Conservation (phyloP, 1,140 invertebrate genomes). For the Saccostrea cuccullata region DNA sequence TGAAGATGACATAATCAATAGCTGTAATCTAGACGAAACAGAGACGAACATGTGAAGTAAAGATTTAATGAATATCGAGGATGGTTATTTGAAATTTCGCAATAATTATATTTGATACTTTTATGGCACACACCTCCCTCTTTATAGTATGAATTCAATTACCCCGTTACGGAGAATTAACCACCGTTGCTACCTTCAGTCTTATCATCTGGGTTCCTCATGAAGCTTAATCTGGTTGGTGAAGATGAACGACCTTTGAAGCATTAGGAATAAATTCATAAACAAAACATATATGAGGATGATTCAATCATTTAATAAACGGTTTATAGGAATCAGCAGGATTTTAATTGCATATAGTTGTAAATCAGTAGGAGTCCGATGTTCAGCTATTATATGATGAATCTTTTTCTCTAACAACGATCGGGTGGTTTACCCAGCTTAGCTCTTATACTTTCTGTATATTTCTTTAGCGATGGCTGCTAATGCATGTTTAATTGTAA, state of each 20-base stretch:
- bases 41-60: background rate
- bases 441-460: background rate
- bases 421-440: background rate
- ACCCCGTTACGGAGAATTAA: background rate
- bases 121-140: background rate
- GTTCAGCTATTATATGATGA: constrained; percentile 9
- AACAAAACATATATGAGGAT: background rate
- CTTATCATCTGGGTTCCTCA: background rate
- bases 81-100: background rate
- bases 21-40: background rate
- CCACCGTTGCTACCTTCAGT: background rate
- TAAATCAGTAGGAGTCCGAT: background rate
- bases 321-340: background rate
- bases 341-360: constrained; percentile 17
- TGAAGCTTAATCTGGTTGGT: background rate
- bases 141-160: background rate
- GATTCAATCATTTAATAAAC: background rate
- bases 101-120: background rate
- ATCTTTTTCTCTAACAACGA: background rate
- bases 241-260: background rate
- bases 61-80: background rate
- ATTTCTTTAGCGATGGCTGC: background rate
- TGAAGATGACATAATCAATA: background rate
- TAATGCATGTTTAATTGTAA: constrained; percentile 11
- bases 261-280: background rate